Percentiles rank a stretch among this genome's conserved stretches.
phyloP scores from a whole-genome alignment of 2,888 invertebrate species.

The Corbicula japonica region DNA sequence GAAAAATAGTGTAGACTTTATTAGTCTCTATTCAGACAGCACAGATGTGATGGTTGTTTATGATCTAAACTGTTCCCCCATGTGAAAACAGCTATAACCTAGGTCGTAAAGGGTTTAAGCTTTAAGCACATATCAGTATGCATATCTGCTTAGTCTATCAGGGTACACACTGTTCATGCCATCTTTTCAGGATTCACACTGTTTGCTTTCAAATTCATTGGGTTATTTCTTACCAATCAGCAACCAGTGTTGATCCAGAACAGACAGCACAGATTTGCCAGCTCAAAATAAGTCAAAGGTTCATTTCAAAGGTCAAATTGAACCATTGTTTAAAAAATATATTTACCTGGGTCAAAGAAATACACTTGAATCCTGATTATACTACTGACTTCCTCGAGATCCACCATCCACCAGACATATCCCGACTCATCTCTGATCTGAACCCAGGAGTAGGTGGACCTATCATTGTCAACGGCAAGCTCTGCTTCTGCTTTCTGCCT shows the following conservation, averaged over 20 bases:
- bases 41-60: no score
- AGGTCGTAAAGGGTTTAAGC: no score
- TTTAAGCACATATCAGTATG: no score
- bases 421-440: conserved; percentile 15
- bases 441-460: conserved; percentile 34
- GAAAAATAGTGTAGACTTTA: no score
- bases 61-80: no score
- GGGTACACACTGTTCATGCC: not conserved
- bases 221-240: not conserved
- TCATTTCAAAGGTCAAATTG: not conserved
- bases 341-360: conserved; percentile 40
- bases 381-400: conserved; percentile 27
- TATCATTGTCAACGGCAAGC: conserved; percentile 47
- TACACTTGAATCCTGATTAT: conserved; percentile 25
- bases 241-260: not conserved
- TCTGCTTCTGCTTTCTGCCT: conserved; percentile 2
- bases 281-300: not conserved
- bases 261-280: not conserved
- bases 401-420: conserved; percentile 42
- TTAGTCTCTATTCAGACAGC: no score
- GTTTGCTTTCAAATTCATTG: not conserved
- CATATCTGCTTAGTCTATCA: no score
- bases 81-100: no score
- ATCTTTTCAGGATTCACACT: not conserved
- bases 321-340: no score